Evolutionary conservation across 2,888 invertebrate genomes (phyloP).

Genomic region (Scelioninae gen. 1): DNA sequence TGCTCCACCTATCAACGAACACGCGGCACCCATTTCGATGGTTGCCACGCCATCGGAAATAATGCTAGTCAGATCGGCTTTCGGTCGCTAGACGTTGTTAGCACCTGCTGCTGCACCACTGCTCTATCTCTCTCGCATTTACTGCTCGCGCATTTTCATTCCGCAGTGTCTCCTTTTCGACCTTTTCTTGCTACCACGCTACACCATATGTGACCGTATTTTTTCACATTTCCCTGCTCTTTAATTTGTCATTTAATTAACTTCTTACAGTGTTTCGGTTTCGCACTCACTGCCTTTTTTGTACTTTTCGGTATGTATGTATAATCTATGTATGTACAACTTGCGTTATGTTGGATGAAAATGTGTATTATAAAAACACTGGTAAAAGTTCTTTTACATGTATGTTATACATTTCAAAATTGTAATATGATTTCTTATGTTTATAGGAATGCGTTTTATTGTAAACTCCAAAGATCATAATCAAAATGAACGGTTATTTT

Average conservation of each 20-base stretch:
- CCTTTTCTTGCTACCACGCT: not conserved
- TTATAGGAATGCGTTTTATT: too few species aligned
- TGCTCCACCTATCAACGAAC: conserved; percentile 65
- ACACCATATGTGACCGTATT: conserved; percentile 53
- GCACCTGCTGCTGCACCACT: conserved; percentile 55
- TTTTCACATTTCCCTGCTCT: conserved; percentile 43
- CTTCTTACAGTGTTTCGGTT: conserved; percentile 4
- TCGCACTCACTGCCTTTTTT: too few species aligned
- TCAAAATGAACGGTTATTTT: too few species aligned
- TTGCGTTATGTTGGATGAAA: too few species aligned
- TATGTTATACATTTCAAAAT: too few species aligned
- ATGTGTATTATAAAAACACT: too few species aligned
- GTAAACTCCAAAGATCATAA: too few species aligned
- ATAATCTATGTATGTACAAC: too few species aligned
- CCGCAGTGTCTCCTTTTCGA: not conserved
- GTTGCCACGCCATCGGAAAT: conserved; percentile 55
- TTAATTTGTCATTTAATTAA: conserved; percentile 63
- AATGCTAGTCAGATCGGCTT: conserved; percentile 58
- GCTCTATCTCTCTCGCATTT: conserved; percentile 39
- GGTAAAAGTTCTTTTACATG: too few species aligned
- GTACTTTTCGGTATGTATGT: too few species aligned
- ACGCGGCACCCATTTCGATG: conserved; percentile 59
- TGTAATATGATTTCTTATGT: too few species aligned
- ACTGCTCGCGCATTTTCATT: conserved; percentile 19
- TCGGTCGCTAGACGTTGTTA: conserved; percentile 60